These are phyloP conservation scores for Lophura nycthemera DNA, from an alignment of 2,113 vertebrate genomes.

Conservation along the genomic window DNA sequence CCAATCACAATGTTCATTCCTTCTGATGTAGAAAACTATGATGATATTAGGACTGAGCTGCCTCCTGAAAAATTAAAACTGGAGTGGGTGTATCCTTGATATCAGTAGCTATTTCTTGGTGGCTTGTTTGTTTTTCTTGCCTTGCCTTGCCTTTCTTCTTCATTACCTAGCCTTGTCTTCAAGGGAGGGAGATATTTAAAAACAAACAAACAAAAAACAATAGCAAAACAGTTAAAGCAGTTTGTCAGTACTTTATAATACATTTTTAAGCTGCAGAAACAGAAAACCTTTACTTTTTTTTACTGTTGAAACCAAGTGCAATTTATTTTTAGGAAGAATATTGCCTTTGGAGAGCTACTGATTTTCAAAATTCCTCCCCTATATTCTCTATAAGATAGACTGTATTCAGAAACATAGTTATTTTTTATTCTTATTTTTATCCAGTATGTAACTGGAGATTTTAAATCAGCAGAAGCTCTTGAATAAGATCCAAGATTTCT, in stretches of 20 bases:
- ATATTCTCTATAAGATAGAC: background rate
- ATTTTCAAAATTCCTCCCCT: background rate
- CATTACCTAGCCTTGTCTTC: background rate
- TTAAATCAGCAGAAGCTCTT: background rate
- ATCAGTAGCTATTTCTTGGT: background rate
- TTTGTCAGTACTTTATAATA: background rate
- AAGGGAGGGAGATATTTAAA: too few species aligned
- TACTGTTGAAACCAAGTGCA: background rate
- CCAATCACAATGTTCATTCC: slow-evolving; percentile 99
- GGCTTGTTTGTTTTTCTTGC: background rate
- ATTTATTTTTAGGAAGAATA: background rate
- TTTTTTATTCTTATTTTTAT: background rate
- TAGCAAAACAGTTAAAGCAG: background rate
- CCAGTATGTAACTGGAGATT: background rate
- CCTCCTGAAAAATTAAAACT: slow-evolving; percentile 94
- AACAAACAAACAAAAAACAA: background rate
- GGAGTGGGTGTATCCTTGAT: slow-evolving; percentile 98
- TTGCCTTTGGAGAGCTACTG: background rate
- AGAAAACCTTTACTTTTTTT: background rate
- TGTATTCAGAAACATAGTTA: background rate
- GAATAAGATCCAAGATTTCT: background rate
- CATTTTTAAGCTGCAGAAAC: background rate
- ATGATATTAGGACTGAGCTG: slow-evolving; percentile 91
- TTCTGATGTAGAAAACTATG: slow-evolving; percentile 92
- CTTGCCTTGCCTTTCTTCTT: background rate